phyloP scores from a whole-genome alignment of 2,113 vertebrate species.

The Progne subis region DNA sequence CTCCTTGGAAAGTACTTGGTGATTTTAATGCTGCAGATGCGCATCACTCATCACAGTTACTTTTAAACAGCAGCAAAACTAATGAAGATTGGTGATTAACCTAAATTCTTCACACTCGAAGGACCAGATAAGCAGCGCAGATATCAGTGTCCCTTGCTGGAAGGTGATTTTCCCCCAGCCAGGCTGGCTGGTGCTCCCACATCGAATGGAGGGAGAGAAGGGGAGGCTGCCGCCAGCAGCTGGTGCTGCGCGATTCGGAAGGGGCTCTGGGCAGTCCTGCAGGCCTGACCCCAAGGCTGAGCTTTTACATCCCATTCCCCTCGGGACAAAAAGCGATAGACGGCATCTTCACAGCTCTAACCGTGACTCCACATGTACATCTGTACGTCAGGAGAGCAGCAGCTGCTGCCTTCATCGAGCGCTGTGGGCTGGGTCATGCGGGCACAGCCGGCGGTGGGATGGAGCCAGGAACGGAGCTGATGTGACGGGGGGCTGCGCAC shows the following conservation, averaged over 20 bases:
- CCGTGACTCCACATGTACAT: rapidly evolving
- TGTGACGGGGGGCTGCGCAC: rapidly evolving
- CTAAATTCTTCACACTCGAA: not conserved
- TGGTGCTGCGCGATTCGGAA: rapidly evolving
- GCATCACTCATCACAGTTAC: not conserved
- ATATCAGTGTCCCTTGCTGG: not conserved
- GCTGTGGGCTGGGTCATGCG: rapidly evolving
- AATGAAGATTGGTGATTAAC: not conserved
- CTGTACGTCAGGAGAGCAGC: not conserved
- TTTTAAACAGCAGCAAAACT: not conserved
- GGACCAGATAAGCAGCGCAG: not conserved
- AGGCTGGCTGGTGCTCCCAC: not conserved
- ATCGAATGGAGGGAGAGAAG: rapidly evolving
- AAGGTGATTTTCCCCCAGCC: not conserved
- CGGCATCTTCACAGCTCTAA: not conserved
- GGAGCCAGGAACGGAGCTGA: rapidly evolving
- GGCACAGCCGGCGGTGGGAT: not conserved
- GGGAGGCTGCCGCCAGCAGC: not conserved
- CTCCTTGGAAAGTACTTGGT: not conserved
- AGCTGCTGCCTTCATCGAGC: not conserved
- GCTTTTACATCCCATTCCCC: not conserved
- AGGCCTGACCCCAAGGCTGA: not conserved
- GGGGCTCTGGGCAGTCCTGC: not conserved
- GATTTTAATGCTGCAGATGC: not conserved
- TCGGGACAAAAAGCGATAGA: not conserved